These are phyloP conservation scores for Tipula unca DNA, from an alignment of 2,888 invertebrate genomes.

Conservation along the genomic window DNA sequence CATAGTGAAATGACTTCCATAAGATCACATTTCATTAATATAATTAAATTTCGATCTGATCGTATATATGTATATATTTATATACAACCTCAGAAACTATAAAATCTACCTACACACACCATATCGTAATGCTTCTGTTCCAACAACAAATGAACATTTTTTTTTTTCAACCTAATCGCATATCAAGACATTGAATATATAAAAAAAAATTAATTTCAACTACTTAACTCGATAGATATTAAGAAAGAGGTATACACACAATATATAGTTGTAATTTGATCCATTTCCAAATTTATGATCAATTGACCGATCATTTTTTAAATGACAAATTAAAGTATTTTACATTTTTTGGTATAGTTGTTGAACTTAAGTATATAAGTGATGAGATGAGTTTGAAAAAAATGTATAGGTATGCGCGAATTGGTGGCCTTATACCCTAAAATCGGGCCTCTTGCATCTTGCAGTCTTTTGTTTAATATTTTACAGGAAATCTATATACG, in stretches of 20 bases:
- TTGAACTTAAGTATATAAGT: not conserved
- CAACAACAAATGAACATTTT: not conserved
- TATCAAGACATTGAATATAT: not conserved
- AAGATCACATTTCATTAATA: conserved; percentile 8
- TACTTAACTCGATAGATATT: not conserved
- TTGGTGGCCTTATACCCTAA: not conserved
- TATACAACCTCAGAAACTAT: not conserved
- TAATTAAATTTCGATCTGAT: conserved; percentile 8
- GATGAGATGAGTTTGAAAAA: not conserved
- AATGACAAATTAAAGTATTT: not conserved
- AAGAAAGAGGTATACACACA: not conserved
- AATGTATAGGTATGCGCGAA: not conserved
- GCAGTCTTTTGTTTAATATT: not conserved
- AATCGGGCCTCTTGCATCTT: not conserved
- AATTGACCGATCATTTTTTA: not conserved
- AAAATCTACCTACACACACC: not conserved
- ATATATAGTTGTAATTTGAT: not conserved
- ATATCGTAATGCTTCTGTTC: conserved; percentile 8
- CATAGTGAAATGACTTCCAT: not conserved
- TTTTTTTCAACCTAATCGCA: not conserved
- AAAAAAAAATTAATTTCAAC: not conserved
- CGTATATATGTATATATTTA: not conserved
- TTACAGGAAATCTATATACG: not conserved
- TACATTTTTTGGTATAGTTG: not conserved
- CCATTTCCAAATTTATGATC: not conserved